phyloP scores from a whole-genome alignment of 1,140 invertebrate genomes.

The Nephotettix cincticeps region DNA sequence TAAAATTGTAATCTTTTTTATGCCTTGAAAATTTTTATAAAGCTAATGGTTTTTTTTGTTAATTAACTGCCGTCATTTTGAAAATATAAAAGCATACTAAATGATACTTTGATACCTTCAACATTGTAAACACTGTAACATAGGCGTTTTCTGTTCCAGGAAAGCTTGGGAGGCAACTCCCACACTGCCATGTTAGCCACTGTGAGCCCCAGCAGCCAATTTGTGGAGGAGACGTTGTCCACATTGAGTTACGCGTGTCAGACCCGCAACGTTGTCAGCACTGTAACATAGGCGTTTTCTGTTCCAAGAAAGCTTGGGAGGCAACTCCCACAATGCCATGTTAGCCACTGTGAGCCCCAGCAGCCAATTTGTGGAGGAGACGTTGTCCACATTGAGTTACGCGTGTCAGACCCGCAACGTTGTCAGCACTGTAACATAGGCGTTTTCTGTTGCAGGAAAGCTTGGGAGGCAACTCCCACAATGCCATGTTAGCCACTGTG shows the following conservation, averaged over 20 bases:
- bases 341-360: constrained; percentile 76
- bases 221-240: constrained; percentile 79
- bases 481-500: constrained; percentile 68
- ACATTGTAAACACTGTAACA: too few relatives aligned
- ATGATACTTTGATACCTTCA: too few relatives aligned
- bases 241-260: constrained; percentile 85
- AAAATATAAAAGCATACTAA: too few relatives aligned
- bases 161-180: constrained; percentile 67
- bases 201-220: constrained; percentile 71
- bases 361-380: constrained; percentile 74
- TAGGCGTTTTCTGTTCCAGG: constrained; percentile 52
- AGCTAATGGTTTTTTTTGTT: too few relatives aligned
- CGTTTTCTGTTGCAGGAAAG: constrained; percentile 58
- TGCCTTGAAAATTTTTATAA: too few relatives aligned
- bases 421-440: too few relatives aligned
- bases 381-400: constrained; percentile 82
- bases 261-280: too few relatives aligned
- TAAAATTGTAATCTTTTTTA: too few relatives aligned
- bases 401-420: too few relatives aligned
- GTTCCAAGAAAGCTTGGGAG: constrained; percentile 61
- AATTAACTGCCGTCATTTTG: too few relatives aligned
- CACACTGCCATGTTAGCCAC: constrained; percentile 68
- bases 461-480: constrained; percentile 64
- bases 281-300: too few relatives aligned
- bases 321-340: constrained; percentile 65